Conservation (phyloP, 2,113 vertebrate genomes). For the Bubo bubo region DNA sequence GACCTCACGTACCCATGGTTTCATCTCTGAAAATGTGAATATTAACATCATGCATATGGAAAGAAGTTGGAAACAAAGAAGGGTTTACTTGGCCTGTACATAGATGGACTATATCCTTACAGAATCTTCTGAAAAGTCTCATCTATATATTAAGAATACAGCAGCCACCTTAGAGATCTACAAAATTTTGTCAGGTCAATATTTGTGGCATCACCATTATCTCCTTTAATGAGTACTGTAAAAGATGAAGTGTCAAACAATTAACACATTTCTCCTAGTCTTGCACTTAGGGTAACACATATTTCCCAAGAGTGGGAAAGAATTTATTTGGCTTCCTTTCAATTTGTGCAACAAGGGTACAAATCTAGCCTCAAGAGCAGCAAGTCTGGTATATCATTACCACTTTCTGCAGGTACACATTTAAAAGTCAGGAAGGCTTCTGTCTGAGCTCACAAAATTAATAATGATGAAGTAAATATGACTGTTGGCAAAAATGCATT, state of each 20-base stretch:
- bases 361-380: slow-evolving; percentile 7
- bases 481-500: neutral
- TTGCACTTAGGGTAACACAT: slow-evolving; percentile 40
- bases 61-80: neutral
- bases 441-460: neutral
- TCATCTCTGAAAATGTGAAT: neutral
- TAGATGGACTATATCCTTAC: neutral
- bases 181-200: neutral
- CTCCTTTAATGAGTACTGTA: slow-evolving; percentile 46
- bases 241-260: slow-evolving; percentile 51
- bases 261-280: slow-evolving; percentile 60
- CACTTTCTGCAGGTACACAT: neutral
- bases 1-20: neutral
- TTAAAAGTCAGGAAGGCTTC: neutral
- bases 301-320: slow-evolving; percentile 26
- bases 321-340: slow-evolving; percentile 47
- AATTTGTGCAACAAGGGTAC: slow-evolving; percentile 2
- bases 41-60: rapidly evolving
- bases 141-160: neutral
- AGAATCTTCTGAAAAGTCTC: neutral
- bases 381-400: neutral
- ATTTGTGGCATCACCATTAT: slow-evolving; percentile 13
- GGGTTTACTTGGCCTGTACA: neutral
- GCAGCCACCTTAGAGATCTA: neutral
- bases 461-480: neutral